phyloP scores from a whole-genome alignment of 2,113 vertebrate species.

The Dipodomys spectabilis region DNA sequence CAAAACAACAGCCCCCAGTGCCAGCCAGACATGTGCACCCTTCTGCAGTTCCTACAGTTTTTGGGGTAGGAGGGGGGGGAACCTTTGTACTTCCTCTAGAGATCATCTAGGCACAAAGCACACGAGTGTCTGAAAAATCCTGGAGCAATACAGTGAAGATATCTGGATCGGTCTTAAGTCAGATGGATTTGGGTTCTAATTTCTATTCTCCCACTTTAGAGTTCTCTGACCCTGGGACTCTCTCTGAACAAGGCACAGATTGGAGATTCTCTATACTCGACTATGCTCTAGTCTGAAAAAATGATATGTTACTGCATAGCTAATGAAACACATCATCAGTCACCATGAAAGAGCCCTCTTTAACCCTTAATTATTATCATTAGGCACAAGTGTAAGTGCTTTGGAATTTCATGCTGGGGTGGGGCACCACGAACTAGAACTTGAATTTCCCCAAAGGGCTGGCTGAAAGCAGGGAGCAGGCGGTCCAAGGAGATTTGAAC shows the following conservation, averaged over 20 bases:
- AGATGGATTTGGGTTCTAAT: no score
- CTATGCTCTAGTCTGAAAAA: conserved; percentile 58
- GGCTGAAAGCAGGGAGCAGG: conserved; percentile 43
- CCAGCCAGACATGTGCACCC: background rate
- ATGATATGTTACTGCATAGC: conserved; percentile 35
- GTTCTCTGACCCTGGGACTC: background rate
- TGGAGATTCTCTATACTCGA: background rate
- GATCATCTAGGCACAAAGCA: background rate
- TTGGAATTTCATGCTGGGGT: conserved; percentile 79
- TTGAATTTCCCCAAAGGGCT: conserved; percentile 74
- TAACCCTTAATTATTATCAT: conserved; percentile 80
- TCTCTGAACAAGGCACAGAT: conserved; percentile 23
- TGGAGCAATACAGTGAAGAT: no score
- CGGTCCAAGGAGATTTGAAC: conserved; percentile 67
- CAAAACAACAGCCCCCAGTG: background rate
- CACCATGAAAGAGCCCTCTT: conserved; percentile 66
- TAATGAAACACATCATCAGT: conserved; percentile 70
- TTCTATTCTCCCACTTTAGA: no score
- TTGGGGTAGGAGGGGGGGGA: background rate
- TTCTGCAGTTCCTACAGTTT: background rate
- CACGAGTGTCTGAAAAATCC: background rate
- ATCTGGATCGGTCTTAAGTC: no score
- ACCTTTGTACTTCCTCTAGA: background rate
- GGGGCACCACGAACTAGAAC: conserved; percentile 66
- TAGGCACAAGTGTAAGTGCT: conserved; percentile 73